Evolutionary conservation across 2,888 invertebrate species (phyloP).

Genomic region (Orthonychiurus folsomi): DNA sequence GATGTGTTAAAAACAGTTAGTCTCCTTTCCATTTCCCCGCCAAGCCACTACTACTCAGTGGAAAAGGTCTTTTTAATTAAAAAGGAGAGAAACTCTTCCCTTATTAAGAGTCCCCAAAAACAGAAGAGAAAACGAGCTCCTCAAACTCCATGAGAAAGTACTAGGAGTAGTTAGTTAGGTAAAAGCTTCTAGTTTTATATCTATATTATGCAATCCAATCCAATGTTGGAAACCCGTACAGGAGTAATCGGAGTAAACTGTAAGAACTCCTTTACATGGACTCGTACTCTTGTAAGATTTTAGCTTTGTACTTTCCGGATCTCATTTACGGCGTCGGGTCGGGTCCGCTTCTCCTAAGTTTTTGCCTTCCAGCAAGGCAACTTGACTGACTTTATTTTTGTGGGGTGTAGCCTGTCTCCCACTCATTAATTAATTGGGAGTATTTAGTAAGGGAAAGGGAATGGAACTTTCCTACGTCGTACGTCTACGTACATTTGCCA

Average conservation of each 20-base stretch:
- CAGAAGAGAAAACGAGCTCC: background rate
- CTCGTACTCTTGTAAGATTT: background rate
- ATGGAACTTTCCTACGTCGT: too few relatives aligned
- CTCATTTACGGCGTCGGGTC: background rate
- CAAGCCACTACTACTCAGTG: too few relatives aligned
- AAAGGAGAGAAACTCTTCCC: background rate
- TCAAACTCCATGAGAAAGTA: background rate
- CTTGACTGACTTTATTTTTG: background rate
- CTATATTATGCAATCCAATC: background rate
- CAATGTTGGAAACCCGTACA: background rate
- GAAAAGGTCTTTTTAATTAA: slow-evolving; percentile 1
- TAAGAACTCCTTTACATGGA: background rate
- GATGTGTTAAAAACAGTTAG: too few relatives aligned
- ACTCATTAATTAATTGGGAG: background rate
- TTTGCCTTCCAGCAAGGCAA: background rate
- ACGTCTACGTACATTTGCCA: too few relatives aligned
- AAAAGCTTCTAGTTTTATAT: background rate
- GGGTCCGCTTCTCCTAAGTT: background rate
- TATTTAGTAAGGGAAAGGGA: background rate
- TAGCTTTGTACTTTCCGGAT: background rate
- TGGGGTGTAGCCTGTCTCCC: background rate
- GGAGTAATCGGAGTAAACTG: background rate
- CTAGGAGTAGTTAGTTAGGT: background rate
- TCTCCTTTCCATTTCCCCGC: too few relatives aligned
- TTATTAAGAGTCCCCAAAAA: too few relatives aligned